Percentiles rank a stretch among this genome's conserved stretches.
Evolutionary conservation across 2,113 vertebrate species (phyloP).

Genomic region (Cyphomyrus plagiostoma): DNA sequence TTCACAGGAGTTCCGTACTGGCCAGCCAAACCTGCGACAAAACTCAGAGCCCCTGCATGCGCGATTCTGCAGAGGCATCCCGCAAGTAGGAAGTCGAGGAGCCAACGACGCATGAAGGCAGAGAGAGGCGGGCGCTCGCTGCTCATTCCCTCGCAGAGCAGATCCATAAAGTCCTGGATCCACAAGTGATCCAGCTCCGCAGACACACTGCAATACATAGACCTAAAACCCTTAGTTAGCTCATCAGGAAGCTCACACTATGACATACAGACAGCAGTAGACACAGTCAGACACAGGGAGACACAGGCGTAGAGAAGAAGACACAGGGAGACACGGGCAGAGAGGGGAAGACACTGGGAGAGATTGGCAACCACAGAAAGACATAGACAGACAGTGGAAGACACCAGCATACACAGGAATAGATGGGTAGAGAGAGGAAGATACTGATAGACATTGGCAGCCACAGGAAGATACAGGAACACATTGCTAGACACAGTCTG

Average conservation of each 20-base stretch:
- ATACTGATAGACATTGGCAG: neutral
- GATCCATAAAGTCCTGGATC: neutral
- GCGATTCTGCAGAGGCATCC: neutral
- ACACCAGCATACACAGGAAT: neutral
- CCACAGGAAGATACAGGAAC: too few relatives aligned
- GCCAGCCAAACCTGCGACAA: constrained; percentile 2
- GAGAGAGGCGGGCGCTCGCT: neutral
- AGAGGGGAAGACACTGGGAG: neutral
- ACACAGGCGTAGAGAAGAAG: neutral
- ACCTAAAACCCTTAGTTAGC: neutral
- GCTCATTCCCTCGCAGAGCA: neutral
- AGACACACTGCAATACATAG: neutral
- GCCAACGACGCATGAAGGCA: neutral
- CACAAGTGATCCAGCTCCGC: neutral
- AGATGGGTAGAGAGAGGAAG: neutral
- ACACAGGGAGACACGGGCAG: neutral
- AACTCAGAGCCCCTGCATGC: neutral
- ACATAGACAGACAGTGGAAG: neutral
- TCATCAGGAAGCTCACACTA: neutral
- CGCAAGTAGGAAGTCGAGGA: neutral
- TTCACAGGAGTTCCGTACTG: neutral
- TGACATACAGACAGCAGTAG: neutral
- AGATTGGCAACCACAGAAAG: neutral
- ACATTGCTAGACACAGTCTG: neutral
- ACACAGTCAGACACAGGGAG: neutral